Conservation (phyloP, 2,113 vertebrate genomes). For the Poecile atricapillus region DNA sequence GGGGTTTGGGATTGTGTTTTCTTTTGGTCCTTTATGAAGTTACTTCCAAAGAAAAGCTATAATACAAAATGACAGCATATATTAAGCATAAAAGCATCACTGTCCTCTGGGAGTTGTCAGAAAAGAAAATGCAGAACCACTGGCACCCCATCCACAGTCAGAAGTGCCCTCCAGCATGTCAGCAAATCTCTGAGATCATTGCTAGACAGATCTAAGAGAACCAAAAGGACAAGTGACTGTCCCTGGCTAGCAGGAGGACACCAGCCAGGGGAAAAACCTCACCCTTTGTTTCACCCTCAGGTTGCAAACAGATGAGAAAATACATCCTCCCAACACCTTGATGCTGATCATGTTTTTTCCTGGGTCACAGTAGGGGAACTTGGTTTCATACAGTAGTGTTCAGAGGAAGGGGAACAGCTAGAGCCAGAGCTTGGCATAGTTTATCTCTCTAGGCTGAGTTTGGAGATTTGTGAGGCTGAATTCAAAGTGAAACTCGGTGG, state of each 20-base stretch:
- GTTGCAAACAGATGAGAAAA: neutral
- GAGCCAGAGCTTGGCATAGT: neutral
- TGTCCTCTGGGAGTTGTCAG: neutral
- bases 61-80: slow-evolving; percentile 36
- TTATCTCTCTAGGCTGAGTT: neutral
- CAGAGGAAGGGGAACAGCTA: neutral
- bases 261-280: neutral
- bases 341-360: neutral
- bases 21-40: slow-evolving; percentile 30
- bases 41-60: slow-evolving; percentile 35
- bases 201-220: neutral
- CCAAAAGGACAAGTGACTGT: neutral
- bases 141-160: neutral
- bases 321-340: neutral
- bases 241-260: neutral
- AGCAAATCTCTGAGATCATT: neutral
- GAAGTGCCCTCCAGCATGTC: neutral
- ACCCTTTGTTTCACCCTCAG: neutral
- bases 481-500: neutral
- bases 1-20: slow-evolving; percentile 24
- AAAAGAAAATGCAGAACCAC: neutral
- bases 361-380: neutral
- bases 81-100: slow-evolving; percentile 2
- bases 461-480: neutral
- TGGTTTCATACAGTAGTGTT: neutral